Evolutionary conservation across 2,888 invertebrate species (phyloP).

Genomic region (Exephanes ischioxanthus): DNA sequence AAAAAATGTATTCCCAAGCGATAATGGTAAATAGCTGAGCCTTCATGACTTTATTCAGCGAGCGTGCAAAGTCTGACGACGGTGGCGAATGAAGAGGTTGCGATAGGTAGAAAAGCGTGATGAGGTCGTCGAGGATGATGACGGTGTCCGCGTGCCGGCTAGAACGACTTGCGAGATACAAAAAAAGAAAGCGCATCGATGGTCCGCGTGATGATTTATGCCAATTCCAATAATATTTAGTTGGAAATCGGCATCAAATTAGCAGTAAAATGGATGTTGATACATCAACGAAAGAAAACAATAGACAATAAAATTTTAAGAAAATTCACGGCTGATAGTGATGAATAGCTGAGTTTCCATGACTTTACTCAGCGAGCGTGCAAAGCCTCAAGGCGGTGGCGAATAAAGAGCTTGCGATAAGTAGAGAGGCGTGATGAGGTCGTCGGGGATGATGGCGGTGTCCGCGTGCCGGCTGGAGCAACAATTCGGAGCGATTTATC

Average conservation of each 20-base stretch:
- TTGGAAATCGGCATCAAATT: too few species aligned
- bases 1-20: too few species aligned
- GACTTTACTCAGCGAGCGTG: background rate
- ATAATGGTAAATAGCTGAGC: too few species aligned
- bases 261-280: background rate
- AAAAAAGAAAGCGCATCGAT: background rate
- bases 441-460: conserved; percentile 36
- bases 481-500: conserved; percentile 64
- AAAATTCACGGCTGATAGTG: background rate
- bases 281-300: background rate
- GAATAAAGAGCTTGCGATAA: conserved; percentile 31
- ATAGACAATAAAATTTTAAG: background rate
- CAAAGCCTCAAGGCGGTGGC: conserved; percentile 9
- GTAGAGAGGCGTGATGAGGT: conserved; percentile 46
- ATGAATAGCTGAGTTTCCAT: background rate
- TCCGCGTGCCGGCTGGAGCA: conserved; percentile 33
- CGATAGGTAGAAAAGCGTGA: too few species aligned
- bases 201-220: too few species aligned
- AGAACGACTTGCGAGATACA: background rate
- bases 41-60: too few species aligned
- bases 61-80: too few species aligned
- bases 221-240: too few species aligned
- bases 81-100: too few species aligned
- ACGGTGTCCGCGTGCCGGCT: too few species aligned
- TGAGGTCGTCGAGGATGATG: too few species aligned